Conservation (phyloP, 2,113 vertebrate species). For the Muntiacus reevesi region DNA sequence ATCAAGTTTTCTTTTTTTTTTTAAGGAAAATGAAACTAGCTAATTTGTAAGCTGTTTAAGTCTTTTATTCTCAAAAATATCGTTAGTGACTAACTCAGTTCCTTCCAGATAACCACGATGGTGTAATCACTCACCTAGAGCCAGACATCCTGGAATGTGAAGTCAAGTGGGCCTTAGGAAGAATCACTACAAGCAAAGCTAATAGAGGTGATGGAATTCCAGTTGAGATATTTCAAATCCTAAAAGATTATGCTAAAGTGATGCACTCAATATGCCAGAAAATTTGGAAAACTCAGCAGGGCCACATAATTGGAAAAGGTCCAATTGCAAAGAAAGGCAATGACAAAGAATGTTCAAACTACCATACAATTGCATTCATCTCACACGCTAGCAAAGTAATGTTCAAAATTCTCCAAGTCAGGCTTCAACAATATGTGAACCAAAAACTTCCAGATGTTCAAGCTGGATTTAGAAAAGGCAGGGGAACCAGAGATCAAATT, state of each 20-base stretch:
- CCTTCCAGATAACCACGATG: background rate
- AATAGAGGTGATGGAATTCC: background rate
- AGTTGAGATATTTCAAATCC: background rate
- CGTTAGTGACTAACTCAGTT: background rate
- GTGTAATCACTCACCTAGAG: background rate
- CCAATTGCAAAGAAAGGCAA: background rate
- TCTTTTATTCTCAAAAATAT: background rate
- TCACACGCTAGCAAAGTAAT: background rate
- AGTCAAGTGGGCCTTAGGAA: background rate
- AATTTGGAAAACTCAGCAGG: background rate
- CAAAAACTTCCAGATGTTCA: background rate
- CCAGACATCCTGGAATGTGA: background rate
- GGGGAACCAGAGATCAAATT: background rate
- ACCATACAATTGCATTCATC: background rate
- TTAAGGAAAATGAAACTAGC: background rate
- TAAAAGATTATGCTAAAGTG: background rate
- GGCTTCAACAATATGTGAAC: background rate
- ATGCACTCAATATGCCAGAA: background rate
- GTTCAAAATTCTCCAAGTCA: background rate
- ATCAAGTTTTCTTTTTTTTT: background rate
- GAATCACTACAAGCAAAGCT: background rate
- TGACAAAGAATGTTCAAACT: background rate
- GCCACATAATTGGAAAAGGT: background rate
- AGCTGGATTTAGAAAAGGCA: background rate
- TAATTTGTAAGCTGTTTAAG: conserved; percentile 19